Base-by-base conservation (phyloP, 2,797 vertebrate species). In the Microchirus variegatus region DNA sequence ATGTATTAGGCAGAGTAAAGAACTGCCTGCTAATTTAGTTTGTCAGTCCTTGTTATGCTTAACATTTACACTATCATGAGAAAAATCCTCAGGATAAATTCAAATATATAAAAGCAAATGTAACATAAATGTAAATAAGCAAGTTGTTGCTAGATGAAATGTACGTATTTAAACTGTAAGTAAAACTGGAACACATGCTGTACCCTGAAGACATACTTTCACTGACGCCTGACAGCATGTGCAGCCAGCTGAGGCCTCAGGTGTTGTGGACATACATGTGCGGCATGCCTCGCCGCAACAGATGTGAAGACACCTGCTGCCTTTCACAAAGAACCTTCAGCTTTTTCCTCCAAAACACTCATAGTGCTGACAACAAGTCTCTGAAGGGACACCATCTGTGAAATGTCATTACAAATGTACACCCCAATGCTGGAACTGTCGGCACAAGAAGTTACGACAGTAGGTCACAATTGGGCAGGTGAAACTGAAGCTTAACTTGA, bases 221-320 rank as follows among this genome's bases (percentile, higher is more conserved):
- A 43, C 63, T 59, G 42, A 53, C n/a, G 12, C 17, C n/a, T 53
- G 17, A 47, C 46, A 49, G 50, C 64, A 76, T 36, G 15, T 73
- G 82, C 4, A 50, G 56, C 64, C 66, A 41, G 67, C 69, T 63
- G 70, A 63, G 57, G 59, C 59, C 59, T 64, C 55, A 16, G 49
- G 47, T 40, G 10, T 40, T 15, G 12, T 22, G 16, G 7, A 17
- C 51, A 18, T 37, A 36, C n/a, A 17, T 36, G 72, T 40, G 45
- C 48, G 53, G 18, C 48, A 69, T 64, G 51, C 45, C 37, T 36
- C 3, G 11, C 9, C 10, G n/a, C 31, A 60, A 78, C 83, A 84
- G 81, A 69, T 85, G 82, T 73, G 46, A 60, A 0, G 41, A 37
- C 84, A 79, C 71, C 73, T 75, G 86, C 41, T 43, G 2, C 16